phyloP scores from a whole-genome alignment of 2,888 invertebrate genomes.

The Habroteleia sp. region DNA sequence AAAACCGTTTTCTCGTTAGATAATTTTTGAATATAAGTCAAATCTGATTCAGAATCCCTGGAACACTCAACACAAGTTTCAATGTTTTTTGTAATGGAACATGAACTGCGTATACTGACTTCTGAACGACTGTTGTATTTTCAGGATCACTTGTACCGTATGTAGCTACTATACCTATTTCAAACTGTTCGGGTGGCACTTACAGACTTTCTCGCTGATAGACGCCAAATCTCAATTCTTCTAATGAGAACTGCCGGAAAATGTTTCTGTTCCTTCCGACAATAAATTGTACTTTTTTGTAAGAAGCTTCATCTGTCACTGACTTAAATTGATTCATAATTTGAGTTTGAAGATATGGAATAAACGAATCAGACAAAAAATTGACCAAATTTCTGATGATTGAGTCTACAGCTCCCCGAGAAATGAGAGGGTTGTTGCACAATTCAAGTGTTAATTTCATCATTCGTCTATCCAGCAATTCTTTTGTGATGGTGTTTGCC shows the following conservation, averaged over 20 bases:
- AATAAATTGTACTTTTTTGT: conserved; percentile 1
- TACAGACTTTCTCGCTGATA: conserved; percentile 42
- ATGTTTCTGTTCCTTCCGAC: conserved; percentile 23
- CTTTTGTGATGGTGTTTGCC: too few species aligned
- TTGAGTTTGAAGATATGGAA: conserved; percentile 31
- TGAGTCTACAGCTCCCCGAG: conserved; percentile 33
- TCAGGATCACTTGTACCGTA: background rate
- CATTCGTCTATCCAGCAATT: conserved; percentile 31
- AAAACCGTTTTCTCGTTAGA: background rate
- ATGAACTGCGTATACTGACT: conserved; percentile 3
- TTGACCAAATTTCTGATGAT: conserved; percentile 22
- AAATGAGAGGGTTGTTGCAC: conserved; percentile 40
- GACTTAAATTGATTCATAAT: conserved; percentile 17
- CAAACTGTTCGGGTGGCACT: conserved; percentile 27
- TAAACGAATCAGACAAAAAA: conserved; percentile 30
- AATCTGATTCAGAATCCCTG: too few species aligned
- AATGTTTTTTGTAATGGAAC: conserved; percentile 4
- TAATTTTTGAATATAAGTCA: background rate
- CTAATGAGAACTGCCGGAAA: conserved; percentile 16
- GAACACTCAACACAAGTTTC: too few species aligned
- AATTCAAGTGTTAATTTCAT: conserved; percentile 38
- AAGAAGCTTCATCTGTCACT: background rate
- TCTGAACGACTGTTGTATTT: conserved; percentile 4
- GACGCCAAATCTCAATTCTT: conserved; percentile 38
- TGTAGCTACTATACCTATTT: conserved; percentile 4